A percentile compares a stretch with the other conserved stretches of the same genome.
These are phyloP conservation scores for Vandiemenella viatica DNA, from an alignment of 2,888 invertebrate species.

Conservation along the genomic window DNA sequence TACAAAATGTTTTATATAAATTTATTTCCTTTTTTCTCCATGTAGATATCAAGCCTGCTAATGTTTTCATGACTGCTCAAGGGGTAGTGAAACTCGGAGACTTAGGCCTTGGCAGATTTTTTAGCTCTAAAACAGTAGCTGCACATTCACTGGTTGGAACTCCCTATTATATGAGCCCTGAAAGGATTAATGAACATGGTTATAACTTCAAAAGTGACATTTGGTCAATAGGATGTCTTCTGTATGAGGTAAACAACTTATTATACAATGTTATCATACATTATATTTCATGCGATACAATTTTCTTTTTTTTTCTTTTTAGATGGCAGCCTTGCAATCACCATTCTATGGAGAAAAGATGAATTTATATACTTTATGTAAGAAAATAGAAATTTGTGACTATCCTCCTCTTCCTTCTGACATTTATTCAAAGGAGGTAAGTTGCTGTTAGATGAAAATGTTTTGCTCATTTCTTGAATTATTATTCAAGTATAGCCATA, in stretches of 20 bases:
- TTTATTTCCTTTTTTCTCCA: no score
- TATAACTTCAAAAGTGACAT: constrained; percentile 61
- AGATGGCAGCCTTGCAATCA: constrained; percentile 46
- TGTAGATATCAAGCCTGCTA: constrained; percentile 58
- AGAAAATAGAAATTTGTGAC: constrained; percentile 35
- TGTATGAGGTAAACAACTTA: constrained; percentile 53
- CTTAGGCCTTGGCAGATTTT: constrained; percentile 46
- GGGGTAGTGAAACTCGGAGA: constrained; percentile 59
- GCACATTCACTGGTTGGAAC: constrained; percentile 58
- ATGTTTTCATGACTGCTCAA: constrained; percentile 51
- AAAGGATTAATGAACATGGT: constrained; percentile 48
- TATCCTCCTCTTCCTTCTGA: constrained; percentile 45
- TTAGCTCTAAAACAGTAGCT: constrained; percentile 41
- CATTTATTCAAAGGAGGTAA: constrained; percentile 34
- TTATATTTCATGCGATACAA: no score
- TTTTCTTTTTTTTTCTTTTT: constrained; percentile 8
- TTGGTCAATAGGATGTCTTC: constrained; percentile 56
- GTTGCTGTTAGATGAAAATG: no score
- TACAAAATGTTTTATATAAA: no score
- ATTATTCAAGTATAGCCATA: no score
- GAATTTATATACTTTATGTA: constrained; percentile 43
- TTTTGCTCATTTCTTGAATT: no score
- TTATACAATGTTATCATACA: no score
- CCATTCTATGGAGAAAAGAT: constrained; percentile 49
- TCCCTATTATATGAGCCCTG: constrained; percentile 64